A percentile compares a stretch with the other conserved stretches of the same genome.
phyloP scores from a whole-genome alignment of 1,140 invertebrate genomes.

The Nephila pilipes region DNA sequence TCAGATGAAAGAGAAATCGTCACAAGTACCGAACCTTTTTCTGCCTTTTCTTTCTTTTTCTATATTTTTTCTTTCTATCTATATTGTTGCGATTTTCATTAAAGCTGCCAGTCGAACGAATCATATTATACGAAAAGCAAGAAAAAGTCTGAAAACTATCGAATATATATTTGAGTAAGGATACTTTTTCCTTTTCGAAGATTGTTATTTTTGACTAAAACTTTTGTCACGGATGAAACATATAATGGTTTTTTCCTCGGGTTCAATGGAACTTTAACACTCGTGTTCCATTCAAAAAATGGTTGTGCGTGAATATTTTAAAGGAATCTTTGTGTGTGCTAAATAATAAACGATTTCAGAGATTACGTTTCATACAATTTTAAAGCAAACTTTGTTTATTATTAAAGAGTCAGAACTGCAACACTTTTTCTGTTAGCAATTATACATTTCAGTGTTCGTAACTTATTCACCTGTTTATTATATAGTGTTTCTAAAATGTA shows the following conservation, averaged over 20 bases:
- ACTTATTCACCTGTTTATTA: no score
- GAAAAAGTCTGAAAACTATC: slow-evolving; percentile 36
- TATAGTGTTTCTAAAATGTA: no score
- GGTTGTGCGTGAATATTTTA: no score
- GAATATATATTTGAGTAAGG: slow-evolving; percentile 11
- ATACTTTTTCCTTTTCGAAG: not conserved
- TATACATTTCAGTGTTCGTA: no score
- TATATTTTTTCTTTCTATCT: not conserved
- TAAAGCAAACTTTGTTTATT: no score
- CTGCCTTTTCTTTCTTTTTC: slow-evolving; percentile 2
- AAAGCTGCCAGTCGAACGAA: slow-evolving; percentile 5
- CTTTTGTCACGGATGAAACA: not conserved
- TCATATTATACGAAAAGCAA: not conserved
- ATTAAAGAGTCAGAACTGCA: no score
- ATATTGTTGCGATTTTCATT: slow-evolving; percentile 38
- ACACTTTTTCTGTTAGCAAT: no score
- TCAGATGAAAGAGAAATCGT: slow-evolving; percentile 51
- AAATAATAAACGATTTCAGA: no score
- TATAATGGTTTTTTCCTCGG: not conserved
- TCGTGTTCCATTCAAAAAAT: not conserved
- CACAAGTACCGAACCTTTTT: slow-evolving; percentile 24
- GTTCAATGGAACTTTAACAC: not conserved
- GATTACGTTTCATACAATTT: no score
- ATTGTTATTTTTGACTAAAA: slow-evolving; percentile 15
- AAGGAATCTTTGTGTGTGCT: no score